Percentiles rank a stretch among this genome's conserved stretches.
Conservation (phyloP, 1,140 invertebrate genomes). For the Caerostris extrusa region DNA sequence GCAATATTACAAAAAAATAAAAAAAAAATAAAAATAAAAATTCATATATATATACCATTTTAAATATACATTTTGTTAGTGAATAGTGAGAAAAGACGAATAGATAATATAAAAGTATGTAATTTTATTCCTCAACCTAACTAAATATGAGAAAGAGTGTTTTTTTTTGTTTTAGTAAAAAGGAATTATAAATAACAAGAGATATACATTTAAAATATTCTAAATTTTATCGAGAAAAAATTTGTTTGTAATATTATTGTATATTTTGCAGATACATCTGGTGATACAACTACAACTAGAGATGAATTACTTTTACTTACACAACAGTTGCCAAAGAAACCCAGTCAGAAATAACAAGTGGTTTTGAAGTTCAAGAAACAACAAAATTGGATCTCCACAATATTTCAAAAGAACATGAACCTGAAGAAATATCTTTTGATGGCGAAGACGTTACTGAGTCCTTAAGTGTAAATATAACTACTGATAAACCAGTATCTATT, state of each 20-base stretch:
- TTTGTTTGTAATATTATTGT: background rate
- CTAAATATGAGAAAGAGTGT: no score
- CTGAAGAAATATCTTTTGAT: background rate
- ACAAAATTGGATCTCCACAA: background rate
- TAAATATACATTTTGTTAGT: no score
- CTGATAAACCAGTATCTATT: background rate
- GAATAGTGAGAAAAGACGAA: no score
- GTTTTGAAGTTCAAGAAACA: background rate
- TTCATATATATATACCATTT: no score
- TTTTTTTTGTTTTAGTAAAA: no score
- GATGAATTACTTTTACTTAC: background rate
- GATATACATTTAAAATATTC: background rate
- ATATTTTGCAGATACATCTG: background rate
- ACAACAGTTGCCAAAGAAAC: background rate
- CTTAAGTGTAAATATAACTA: background rate
- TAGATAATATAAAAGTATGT: no score
- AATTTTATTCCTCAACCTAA: no score
- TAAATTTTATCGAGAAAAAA: background rate
- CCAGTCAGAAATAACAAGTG: slow-evolving; percentile 12
- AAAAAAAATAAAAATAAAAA: no score
- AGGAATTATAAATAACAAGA: no score
- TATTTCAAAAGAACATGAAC: slow-evolving; percentile 7
- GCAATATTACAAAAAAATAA: no score
- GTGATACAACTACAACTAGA: background rate
- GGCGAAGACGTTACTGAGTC: background rate